Evolutionary conservation across 2,797 vertebrate genomes (phyloP), one percentile per base, ranked within the genome.

Genomic region (Myotis findleyi): DNA sequence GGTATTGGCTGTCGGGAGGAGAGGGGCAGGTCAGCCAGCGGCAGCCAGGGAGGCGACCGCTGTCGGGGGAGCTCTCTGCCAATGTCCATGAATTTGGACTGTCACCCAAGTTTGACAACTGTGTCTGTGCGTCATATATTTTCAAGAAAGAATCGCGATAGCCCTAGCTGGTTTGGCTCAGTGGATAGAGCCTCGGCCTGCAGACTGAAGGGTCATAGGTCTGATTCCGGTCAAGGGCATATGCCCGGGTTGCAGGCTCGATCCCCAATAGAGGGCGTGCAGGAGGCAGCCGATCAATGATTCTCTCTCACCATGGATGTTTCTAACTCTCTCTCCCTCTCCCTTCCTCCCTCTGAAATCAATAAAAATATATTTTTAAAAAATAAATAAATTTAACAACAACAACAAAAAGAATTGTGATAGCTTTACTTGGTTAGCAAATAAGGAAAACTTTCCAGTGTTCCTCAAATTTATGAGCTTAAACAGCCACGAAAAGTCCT

Each of bases 1-100:
- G 98, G 98, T 1, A 98, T 2, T 0, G 89, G 2, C 98, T 98
- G 75, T 38, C 0, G 36, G 47, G 36, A 49, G 77, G 6, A 36
- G 10, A 33, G 20, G 33, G 49, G 36, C 33, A 27, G 30, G 18
- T 84, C 79, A 72, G 75, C 23, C 30, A 20, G 59, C 0, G 3
- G 76, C n/a, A 13, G 16, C 25, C 30, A 51, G 38, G n/a, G 9
- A n/a, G 41, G n/a, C 25, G 0, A 1, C 47, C 2, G 0, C 76
- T 1, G 6, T 13, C 14, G 17, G 41, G 20, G 33, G 30, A 4
- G 10, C 6, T 64, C 30, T 4, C 30, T 10, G 44, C 36, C 44
- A 6, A 38, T 4, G 2, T 17, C 68, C 21, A 3, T 5, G 36
- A 64, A 6, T 41, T 25, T 23, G 57, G 21, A 36, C n/a, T 25